Conservation (phyloP, 2,113 vertebrate genomes). For the Fukomys damarensis region DNA sequence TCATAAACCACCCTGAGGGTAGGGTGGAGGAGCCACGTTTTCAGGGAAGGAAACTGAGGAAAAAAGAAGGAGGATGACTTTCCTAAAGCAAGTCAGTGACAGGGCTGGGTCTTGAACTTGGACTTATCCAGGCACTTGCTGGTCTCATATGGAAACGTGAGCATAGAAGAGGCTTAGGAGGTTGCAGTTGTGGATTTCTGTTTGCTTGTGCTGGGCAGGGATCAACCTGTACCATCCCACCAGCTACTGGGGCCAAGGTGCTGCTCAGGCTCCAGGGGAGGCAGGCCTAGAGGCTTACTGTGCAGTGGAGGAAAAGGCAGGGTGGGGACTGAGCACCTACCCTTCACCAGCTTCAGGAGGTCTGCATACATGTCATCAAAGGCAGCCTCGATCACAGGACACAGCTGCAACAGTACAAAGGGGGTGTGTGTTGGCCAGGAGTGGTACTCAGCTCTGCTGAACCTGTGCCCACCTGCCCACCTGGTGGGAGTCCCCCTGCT, state of each 20-base stretch:
- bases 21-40: not conserved
- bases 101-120: conserved; percentile 25
- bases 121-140: not conserved
- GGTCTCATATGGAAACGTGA: not conserved
- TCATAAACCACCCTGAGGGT: not conserved
- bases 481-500: not conserved
- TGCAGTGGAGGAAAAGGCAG: not conserved
- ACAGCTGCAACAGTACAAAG: conserved; percentile 63
- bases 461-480: fast-evolving
- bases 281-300: not conserved
- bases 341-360: conserved; percentile 29
- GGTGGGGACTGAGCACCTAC: conserved; percentile 28
- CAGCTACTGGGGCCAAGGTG: not conserved
- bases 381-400: conserved; percentile 54
- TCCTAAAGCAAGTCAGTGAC: not conserved
- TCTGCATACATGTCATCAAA: conserved; percentile 44
- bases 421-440: not conserved
- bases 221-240: not conserved
- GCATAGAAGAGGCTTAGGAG: not conserved
- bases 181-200: not conserved
- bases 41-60: not conserved
- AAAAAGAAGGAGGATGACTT: not conserved
- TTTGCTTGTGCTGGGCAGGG: not conserved
- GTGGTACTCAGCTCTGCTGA: fast-evolving
- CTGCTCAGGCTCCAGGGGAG: not conserved